Evolutionary conservation across 2,797 vertebrate genomes (phyloP).

Genomic region (Chrysocyon brachyurus): DNA sequence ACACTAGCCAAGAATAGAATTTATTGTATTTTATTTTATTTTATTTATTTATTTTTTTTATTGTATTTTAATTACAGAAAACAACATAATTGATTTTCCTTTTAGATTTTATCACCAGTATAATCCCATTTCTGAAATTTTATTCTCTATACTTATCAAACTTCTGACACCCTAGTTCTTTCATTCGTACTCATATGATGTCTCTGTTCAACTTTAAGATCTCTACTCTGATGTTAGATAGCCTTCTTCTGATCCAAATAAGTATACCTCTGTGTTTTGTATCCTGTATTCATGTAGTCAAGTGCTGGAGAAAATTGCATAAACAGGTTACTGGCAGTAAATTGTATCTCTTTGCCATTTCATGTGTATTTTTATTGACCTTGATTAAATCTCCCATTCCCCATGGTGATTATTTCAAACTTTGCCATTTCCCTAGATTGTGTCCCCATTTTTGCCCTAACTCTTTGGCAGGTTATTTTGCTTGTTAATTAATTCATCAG

Average conservation of each 20-base stretch:
- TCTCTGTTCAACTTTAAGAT: not conserved
- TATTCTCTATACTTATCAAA: not conserved
- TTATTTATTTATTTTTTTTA: too few species aligned
- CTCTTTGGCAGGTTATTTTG: not conserved
- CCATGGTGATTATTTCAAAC: not conserved
- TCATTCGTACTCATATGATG: not conserved
- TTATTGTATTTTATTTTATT: not conserved
- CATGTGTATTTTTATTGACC: not conserved
- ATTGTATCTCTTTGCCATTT: not conserved
- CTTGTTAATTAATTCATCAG: not conserved
- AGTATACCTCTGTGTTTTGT: not conserved
- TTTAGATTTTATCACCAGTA: not conserved
- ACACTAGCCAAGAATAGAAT: not conserved
- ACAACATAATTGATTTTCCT: not conserved
- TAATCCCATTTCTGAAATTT: not conserved
- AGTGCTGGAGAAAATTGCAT: not conserved
- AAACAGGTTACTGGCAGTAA: not conserved
- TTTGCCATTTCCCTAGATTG: not conserved
- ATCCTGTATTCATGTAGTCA: not conserved
- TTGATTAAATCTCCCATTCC: not conserved
- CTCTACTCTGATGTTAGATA: not conserved
- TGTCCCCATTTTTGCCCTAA: not conserved
- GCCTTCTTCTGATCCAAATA: not conserved
- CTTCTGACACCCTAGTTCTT: not conserved
- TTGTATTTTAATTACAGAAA: not conserved